phyloP scores from a whole-genome alignment of 2,797 vertebrate genomes.

The Geotrypetes seraphini region DNA sequence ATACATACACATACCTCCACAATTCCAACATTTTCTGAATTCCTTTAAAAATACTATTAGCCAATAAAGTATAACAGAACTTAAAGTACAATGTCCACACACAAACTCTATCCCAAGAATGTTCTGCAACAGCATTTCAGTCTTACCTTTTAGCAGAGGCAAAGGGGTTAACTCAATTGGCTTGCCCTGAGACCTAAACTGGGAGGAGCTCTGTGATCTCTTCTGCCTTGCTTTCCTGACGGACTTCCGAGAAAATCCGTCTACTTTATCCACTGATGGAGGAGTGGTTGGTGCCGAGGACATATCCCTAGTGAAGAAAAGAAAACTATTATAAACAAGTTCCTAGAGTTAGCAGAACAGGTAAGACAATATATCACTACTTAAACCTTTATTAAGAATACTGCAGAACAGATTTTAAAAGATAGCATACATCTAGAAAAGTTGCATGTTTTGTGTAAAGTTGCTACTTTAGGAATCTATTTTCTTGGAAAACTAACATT shows the following conservation, averaged over 20 bases:
- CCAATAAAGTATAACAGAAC: constrained; percentile 6
- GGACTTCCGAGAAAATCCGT: constrained; percentile 99
- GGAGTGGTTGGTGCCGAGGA: constrained; percentile 97
- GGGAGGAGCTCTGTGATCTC: constrained; percentile 96
- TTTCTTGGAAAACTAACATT: no score
- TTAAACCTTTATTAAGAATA: background rate
- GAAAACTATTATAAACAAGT: constrained; percentile 19
- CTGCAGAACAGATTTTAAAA: no score
- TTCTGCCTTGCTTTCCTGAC: constrained; percentile 99
- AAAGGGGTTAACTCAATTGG: constrained; percentile 94
- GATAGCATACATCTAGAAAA: no score
- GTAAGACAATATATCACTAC: background rate
- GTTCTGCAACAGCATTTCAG: constrained; percentile 10
- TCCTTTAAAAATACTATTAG: no score
- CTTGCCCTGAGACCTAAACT: constrained; percentile 98
- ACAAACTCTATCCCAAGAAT: background rate
- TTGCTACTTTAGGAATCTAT: no score
- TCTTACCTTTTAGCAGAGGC: constrained; percentile 95
- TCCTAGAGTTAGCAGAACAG: background rate
- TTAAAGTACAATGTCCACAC: constrained; percentile 4
- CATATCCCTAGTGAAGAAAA: constrained; percentile 87
- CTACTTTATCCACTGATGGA: constrained; percentile 99
- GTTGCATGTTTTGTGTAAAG: no score
- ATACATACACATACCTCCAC: no score
- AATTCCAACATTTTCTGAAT: no score